Conservation (phyloP, 2,797 vertebrate species). For the Esox masquinongy region DNA sequence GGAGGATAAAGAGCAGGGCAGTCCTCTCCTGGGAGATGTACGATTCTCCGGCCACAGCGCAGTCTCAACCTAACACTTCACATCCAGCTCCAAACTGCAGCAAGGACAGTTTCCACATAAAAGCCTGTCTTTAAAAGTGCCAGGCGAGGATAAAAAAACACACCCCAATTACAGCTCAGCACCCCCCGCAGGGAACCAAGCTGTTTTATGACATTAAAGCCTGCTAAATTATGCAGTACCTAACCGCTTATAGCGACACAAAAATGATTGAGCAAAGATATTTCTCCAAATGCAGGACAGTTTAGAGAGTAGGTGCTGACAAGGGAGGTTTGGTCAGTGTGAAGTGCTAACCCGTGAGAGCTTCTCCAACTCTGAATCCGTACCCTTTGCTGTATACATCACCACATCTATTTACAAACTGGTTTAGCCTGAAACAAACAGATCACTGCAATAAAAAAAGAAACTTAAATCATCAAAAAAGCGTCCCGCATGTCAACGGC, state of each 20-base stretch:
- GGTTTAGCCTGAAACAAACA: not conserved
- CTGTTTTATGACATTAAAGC: conserved; percentile 84
- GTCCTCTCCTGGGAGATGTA: conserved; percentile 19
- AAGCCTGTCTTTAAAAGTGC: conserved; percentile 70
- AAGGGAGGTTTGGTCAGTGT: not conserved
- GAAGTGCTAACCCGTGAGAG: not conserved
- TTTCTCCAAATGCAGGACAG: conserved; percentile 23
- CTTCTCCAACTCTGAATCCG: not conserved
- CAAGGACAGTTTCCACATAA: conserved; percentile 63
- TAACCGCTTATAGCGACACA: conserved; percentile 64
- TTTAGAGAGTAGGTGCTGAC: conserved; percentile 16
- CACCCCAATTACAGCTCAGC: conserved; percentile 68
- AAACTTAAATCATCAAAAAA: not conserved
- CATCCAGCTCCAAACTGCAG: conserved; percentile 34
- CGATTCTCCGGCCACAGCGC: conserved; percentile 4
- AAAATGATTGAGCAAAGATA: conserved; percentile 60
- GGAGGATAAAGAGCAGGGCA: conserved; percentile 7
- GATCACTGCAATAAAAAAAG: not conserved
- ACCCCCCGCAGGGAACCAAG: conserved; percentile 71
- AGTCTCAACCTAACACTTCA: conserved; percentile 39
- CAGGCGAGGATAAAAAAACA: conserved; percentile 71
- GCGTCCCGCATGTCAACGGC: not conserved
- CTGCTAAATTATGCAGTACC: conserved; percentile 79
- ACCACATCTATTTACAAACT: not conserved
- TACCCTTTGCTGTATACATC: not conserved